phyloP scores from a whole-genome alignment of 2,888 invertebrate species.

The Tyria jacobaeae region DNA sequence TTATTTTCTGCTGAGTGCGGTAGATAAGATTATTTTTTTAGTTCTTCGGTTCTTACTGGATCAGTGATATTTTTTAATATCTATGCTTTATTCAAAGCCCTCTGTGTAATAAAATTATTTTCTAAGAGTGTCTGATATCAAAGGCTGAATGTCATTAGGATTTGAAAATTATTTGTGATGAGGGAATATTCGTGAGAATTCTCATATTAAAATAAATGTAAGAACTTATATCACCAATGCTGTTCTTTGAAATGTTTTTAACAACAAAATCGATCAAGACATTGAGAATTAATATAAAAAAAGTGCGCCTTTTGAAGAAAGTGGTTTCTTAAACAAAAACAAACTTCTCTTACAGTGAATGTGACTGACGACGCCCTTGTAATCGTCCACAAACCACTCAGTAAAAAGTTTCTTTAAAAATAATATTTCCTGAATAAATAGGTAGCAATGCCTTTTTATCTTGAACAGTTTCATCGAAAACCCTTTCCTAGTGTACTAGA shows the following conservation, averaged over 20 bases:
- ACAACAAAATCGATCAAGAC: neutral
- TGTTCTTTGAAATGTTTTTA: neutral
- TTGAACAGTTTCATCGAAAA: slow-evolving; percentile 43
- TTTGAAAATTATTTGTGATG: neutral
- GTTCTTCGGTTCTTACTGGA: slow-evolving; percentile 26
- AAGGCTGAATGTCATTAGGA: neutral
- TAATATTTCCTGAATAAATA: slow-evolving; percentile 15
- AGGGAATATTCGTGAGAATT: neutral
- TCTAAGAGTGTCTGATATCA: neutral
- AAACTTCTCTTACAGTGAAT: neutral
- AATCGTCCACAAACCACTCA: neutral
- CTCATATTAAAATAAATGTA: no score
- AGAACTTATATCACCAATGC: no score
- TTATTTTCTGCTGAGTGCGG: slow-evolving; percentile 56
- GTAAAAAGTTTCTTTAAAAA: slow-evolving; percentile 10
- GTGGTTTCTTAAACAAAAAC: neutral
- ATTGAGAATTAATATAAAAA: neutral
- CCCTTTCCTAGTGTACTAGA: slow-evolving; percentile 54
- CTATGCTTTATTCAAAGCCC: slow-evolving; percentile 17
- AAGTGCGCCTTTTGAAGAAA: neutral
- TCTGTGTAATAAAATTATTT: neutral
- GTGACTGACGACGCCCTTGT: neutral
- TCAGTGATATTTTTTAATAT: slow-evolving; percentile 37
- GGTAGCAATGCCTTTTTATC: slow-evolving; percentile 21
- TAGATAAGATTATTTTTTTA: slow-evolving; percentile 36